These are phyloP conservation scores for Icerya purchasi DNA, from an alignment of 2,888 invertebrate genomes.

Conservation along the genomic window DNA sequence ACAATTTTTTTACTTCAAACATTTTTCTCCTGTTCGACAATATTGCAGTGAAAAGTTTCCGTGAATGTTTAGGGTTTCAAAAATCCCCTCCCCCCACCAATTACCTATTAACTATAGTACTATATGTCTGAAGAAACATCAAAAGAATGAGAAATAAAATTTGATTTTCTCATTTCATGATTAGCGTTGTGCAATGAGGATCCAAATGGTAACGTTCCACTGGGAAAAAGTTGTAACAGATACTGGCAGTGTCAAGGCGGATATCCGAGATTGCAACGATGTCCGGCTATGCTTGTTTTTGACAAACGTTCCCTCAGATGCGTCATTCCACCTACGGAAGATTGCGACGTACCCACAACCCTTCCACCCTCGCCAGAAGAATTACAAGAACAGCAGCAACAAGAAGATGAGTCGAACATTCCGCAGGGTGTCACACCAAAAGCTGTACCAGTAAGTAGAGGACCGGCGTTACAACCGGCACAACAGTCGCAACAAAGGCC, in stretches of 20 bases:
- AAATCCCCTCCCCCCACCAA: neutral
- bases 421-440: conserved; percentile 14
- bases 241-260: conserved; percentile 91
- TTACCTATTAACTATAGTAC: neutral
- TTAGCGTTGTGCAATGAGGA: conserved; percentile 83
- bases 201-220: conserved; percentile 71
- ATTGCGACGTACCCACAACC: conserved; percentile 66
- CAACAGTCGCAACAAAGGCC: conserved; percentile 14
- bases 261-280: conserved; percentile 71
- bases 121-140: neutral
- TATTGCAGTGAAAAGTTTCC: too few species aligned
- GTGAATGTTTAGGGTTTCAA: too few species aligned
- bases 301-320: conserved; percentile 61
- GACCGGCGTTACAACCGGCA: conserved; percentile 15
- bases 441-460: conserved; percentile 14
- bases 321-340: conserved; percentile 73
- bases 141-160: too few species aligned
- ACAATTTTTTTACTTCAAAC: too few species aligned
- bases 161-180: conserved; percentile 23
- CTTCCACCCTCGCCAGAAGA: conserved; percentile 40
- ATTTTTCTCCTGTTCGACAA: too few species aligned
- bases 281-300: conserved; percentile 77
- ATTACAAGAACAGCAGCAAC: conserved; percentile 20
- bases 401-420: conserved; percentile 21
- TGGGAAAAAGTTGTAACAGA: conserved; percentile 78